These are phyloP conservation scores for Elachura formosa DNA, from an alignment of 2,113 vertebrate genomes.

Conservation along the genomic window DNA sequence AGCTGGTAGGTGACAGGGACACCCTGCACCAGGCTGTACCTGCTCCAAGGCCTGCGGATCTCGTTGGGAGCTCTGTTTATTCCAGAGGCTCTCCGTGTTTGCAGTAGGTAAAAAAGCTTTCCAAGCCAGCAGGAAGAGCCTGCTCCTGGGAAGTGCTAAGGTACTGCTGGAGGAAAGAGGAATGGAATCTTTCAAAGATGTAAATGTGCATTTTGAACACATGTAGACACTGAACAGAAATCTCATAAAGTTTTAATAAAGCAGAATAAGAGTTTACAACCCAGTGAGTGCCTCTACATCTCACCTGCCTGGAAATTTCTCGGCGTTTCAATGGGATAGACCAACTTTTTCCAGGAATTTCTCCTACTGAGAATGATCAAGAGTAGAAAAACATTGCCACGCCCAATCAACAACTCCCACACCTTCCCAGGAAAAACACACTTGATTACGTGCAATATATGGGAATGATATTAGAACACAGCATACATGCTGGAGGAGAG, in stretches of 20 bases:
- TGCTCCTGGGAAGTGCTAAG: not conserved
- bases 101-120: not conserved
- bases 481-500: not conserved
- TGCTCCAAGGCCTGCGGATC: not conserved
- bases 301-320: not conserved
- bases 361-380: not conserved
- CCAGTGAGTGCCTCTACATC: not conserved
- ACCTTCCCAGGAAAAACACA: not conserved
- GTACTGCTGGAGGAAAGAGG: not conserved
- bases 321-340: not conserved
- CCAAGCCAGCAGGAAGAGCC: not conserved
- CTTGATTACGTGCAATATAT: not conserved
- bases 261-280: not conserved
- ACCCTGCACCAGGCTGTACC: not conserved
- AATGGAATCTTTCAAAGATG: not conserved
- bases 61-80: not conserved
- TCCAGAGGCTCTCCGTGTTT: not conserved
- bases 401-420: not conserved
- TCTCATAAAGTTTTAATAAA: rapidly evolving
- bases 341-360: not conserved
- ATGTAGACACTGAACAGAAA: not conserved
- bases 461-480: not conserved
- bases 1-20: rapidly evolving
- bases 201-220: not conserved
- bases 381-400: not conserved